These are phyloP conservation scores for Borostomias antarcticus DNA, from an alignment of 2,797 vertebrate genomes.

Conservation along the genomic window DNA sequence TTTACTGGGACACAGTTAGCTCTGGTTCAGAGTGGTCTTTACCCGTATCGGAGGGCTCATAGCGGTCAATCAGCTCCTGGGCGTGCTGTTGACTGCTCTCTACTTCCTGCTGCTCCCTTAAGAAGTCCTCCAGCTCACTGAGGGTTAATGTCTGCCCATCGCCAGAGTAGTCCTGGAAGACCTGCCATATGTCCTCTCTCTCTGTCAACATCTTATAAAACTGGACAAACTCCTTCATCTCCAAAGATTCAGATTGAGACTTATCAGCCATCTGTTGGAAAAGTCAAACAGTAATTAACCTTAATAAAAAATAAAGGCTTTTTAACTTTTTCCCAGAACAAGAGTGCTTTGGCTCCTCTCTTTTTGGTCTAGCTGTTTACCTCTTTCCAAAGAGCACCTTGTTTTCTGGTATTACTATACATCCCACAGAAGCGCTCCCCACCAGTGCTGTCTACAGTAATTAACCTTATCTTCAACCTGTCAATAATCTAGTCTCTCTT, in stretches of 20 bases:
- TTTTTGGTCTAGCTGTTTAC: too few relatives aligned
- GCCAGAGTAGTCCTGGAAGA: constrained; percentile 88
- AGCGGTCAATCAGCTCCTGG: constrained; percentile 82
- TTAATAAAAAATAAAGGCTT: too few relatives aligned
- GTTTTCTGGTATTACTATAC: too few relatives aligned
- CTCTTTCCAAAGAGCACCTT: too few relatives aligned
- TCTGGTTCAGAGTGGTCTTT: constrained; percentile 25
- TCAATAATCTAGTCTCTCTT: too few relatives aligned
- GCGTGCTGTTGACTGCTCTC: constrained; percentile 76
- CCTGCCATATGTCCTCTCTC: constrained; percentile 85
- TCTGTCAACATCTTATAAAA: constrained; percentile 95
- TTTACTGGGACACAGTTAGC: too few relatives aligned
- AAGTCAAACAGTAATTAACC: background rate
- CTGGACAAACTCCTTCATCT: constrained; percentile 89
- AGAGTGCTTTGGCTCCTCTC: too few relatives aligned
- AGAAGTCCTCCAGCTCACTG: constrained; percentile 89
- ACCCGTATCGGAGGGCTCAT: constrained; percentile 91
- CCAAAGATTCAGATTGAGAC: constrained; percentile 81
- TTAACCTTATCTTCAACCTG: too few relatives aligned
- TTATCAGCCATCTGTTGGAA: constrained; percentile 84
- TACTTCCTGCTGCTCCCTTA: constrained; percentile 84
- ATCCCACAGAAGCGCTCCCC: too few relatives aligned
- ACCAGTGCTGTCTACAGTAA: too few relatives aligned
- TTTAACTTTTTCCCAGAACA: too few relatives aligned
- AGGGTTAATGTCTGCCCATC: constrained; percentile 86